Base-by-base conservation (phyloP, 2,888 invertebrate genomes). In the Nemoura dubitans region DNA sequence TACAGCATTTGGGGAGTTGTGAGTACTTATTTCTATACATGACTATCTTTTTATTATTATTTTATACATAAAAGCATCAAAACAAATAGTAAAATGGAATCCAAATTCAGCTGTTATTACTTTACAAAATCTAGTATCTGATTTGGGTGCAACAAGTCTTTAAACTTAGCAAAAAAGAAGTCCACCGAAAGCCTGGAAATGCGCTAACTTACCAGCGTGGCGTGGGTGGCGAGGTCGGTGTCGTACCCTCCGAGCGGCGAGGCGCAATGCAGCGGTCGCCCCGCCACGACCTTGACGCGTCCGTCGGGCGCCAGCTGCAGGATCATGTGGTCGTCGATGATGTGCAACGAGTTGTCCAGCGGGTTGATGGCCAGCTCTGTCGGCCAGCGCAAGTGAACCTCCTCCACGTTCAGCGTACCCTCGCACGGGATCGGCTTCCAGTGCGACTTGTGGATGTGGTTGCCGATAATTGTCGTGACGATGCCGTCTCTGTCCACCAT, bases 241-340 rank as follows among this genome's bases (percentile, higher is more conserved):
- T 97, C 97, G 88, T 95, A 96, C 0, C 95, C 96, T 0, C 95
- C 94, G 0, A 96, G 93, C 0, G 97, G 96, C 0, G 96, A 96
- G 10, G 97, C 97, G 90, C 99, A 99, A 90, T 98, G 98, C 0
- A 98, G 93, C 0, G 98, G 98, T 85, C 97, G 94, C 6, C 99
- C 99, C 3, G 98, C 98, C 25, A 98, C 96, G 0, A 98, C 97
- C 89, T 98, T 96, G 0, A 98, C 96, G 87, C 98, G 93, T 21
- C 97, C 97, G 91, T 98, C 98, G 0, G 96, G 95, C 0, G 98
- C 98, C 92, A 98, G 93, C 90, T 98, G 97, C 21, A 98, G 93
- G 85, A 97, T 97, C 96, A 98, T 97, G 90, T 98, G 98, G 90
- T 98, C 98, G 90, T 99, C 99, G 85, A 99, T 97, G 89, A 99